Percentiles rank a stretch among this genome's conserved stretches.
Evolutionary conservation across 2,888 invertebrate genomes (phyloP).

Genomic region (Eristalinus aeneus): DNA sequence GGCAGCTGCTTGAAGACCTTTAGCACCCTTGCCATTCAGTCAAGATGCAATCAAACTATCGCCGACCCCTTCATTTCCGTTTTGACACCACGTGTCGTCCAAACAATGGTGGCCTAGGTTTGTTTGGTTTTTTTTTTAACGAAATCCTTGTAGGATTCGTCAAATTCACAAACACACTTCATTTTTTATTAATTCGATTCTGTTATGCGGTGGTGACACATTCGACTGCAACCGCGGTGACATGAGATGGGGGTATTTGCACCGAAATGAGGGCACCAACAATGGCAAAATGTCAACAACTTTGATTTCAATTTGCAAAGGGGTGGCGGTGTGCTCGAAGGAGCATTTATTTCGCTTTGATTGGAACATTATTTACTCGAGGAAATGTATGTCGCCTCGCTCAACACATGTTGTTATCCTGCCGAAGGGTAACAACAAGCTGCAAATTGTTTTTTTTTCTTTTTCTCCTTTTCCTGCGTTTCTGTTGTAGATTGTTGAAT

Average conservation of each 20-base stretch:
- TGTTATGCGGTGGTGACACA: slow-evolving; percentile 44
- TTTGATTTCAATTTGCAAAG: slow-evolving; percentile 55
- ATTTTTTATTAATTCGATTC: slow-evolving; percentile 35
- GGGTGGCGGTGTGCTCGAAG: slow-evolving; percentile 15
- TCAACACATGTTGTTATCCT: slow-evolving; percentile 38
- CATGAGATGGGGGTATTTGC: slow-evolving; percentile 51
- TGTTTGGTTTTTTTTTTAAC: slow-evolving; percentile 42
- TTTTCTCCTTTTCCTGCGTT: slow-evolving; percentile 5
- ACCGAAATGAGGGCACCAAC: slow-evolving; percentile 56
- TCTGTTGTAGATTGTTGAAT: slow-evolving; percentile 21
- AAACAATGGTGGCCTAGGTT: background rate
- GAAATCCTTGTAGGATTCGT: slow-evolving; percentile 35
- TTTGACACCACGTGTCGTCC: slow-evolving; percentile 34
- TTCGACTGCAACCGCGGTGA: slow-evolving; percentile 30
- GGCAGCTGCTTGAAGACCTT: background rate
- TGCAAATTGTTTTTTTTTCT: background rate
- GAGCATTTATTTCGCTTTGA: slow-evolving; percentile 36
- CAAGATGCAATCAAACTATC: slow-evolving; percentile 2
- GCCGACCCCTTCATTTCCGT: slow-evolving; percentile 37
- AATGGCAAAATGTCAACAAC: slow-evolving; percentile 58
- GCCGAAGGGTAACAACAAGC: slow-evolving; percentile 43
- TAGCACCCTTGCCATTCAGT: background rate
- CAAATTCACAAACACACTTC: slow-evolving; percentile 22
- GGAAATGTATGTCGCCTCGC: slow-evolving; percentile 45
- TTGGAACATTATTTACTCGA: slow-evolving; percentile 56